Evolutionary conservation across 2,113 vertebrate species (phyloP).

Genomic region (Gila orcuttii): DNA sequence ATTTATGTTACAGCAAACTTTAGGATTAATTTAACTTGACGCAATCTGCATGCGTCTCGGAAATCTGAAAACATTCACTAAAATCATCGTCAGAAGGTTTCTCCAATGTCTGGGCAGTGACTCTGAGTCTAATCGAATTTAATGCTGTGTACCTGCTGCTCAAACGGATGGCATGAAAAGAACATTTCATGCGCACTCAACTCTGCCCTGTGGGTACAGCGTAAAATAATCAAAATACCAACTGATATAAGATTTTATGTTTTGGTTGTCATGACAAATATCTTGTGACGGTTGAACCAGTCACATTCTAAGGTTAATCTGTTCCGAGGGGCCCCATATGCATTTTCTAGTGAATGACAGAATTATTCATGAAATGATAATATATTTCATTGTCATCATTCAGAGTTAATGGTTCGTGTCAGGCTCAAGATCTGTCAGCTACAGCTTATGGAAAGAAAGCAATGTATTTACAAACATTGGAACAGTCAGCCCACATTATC

Average conservation of each 20-base stretch:
- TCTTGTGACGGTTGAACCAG: constrained; percentile 6
- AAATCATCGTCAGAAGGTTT: neutral
- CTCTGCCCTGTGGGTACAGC: constrained; percentile 4
- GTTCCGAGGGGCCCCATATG: neutral
- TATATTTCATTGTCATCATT: constrained; percentile 11
- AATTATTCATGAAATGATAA: constrained; percentile 4
- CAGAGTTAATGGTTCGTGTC: constrained; percentile 7
- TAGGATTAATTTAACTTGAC: neutral
- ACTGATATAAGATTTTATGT: constrained; percentile 29
- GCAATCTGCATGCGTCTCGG: neutral
- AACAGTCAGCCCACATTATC: neutral
- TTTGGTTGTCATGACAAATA: constrained; percentile 20
- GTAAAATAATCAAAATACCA: constrained; percentile 1
- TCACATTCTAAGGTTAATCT: constrained; percentile 6
- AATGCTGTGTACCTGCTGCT: neutral
- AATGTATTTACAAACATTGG: neutral
- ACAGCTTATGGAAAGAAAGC: neutral
- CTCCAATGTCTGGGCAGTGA: neutral
- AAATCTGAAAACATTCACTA: neutral
- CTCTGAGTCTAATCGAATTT: constrained; percentile 9
- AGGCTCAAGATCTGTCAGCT: neutral
- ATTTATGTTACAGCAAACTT: neutral
- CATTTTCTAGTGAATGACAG: neutral
- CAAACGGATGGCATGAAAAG: neutral
- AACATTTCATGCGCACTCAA: neutral